phyloP scores from a whole-genome alignment of 2,888 invertebrate species.

The Dioctria rufipes region DNA sequence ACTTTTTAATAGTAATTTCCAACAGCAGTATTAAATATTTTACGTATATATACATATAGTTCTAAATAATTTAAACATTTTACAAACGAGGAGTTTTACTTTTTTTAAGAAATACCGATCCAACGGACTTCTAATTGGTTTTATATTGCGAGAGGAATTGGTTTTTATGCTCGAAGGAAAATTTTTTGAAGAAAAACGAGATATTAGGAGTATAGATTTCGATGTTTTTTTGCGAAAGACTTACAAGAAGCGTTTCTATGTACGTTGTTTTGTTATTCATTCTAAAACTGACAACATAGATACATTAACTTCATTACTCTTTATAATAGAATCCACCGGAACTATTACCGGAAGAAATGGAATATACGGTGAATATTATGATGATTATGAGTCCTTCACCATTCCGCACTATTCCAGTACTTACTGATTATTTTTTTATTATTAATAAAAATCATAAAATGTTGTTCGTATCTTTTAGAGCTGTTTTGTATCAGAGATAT shows the following conservation, averaged over 20 bases:
- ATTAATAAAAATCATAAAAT: background rate
- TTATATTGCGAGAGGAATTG: conserved; percentile 93
- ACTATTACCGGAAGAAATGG: conserved; percentile 65
- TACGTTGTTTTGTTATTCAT: no score
- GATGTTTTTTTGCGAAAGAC: conserved; percentile 62
- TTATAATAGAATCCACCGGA: no score
- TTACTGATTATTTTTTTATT: conserved; percentile 1
- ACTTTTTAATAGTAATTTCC: no score
- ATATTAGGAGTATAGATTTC: conserved; percentile 78
- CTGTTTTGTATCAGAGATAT: conserved; percentile 91
- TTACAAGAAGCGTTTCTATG: no score
- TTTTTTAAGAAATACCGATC: conserved; percentile 64
- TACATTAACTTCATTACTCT: no score
- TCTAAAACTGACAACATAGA: no score
- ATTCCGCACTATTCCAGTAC: conserved; percentile 79
- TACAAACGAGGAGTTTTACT: background rate
- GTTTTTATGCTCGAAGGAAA: conserved; percentile 89
- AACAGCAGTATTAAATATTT: no score
- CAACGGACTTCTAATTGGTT: conserved; percentile 80
- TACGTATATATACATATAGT: no score
- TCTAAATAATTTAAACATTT: no score
- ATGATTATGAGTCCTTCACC: conserved; percentile 98
- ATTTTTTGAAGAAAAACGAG: conserved; percentile 85
- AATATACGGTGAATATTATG: conserved; percentile 86
- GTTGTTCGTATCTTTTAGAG: conserved; percentile 74